A percentile compares a stretch with the other conserved stretches of the same genome.
phyloP scores from a whole-genome alignment of 2,797 vertebrate genomes.

The Urophycis tenuis region DNA sequence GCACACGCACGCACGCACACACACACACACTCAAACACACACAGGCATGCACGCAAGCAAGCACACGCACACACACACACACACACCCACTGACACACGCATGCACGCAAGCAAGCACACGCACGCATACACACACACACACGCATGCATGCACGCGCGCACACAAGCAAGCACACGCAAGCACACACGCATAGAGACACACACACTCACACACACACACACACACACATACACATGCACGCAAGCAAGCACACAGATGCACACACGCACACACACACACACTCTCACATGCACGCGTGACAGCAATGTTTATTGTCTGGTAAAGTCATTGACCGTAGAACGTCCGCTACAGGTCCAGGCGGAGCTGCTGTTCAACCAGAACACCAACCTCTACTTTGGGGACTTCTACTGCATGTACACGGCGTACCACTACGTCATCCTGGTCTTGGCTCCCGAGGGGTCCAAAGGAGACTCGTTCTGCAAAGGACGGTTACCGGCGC shows the following conservation, averaged over 20 bases:
- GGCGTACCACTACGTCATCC: conserved; percentile 96
- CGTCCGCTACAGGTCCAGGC: conserved; percentile 59
- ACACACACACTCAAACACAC: no score
- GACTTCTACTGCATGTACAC: conserved; percentile 99
- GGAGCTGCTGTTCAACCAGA: conserved; percentile 85
- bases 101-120: no score
- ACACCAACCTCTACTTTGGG: conserved; percentile 94
- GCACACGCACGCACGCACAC: no score
- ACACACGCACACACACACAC: no score
- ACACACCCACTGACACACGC: no score
- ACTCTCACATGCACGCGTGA: no score
- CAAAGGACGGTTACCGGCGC: conserved; percentile 89
- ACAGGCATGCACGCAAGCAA: no score
- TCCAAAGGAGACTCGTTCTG: conserved; percentile 93
- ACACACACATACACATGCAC: no score
- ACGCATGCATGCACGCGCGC: background rate
- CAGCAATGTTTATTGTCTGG: background rate
- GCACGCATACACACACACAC: conserved; percentile 38
- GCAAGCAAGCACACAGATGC: no score
- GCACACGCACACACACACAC: no score
- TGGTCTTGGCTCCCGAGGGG: conserved; percentile 88
- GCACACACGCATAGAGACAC: background rate
- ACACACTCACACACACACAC: no score
- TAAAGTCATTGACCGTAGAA: conserved; percentile 55
- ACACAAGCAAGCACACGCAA: no score